Base-by-base conservation (phyloP, 2,113 vertebrate species). In the Entosphenus tridentatus region DNA sequence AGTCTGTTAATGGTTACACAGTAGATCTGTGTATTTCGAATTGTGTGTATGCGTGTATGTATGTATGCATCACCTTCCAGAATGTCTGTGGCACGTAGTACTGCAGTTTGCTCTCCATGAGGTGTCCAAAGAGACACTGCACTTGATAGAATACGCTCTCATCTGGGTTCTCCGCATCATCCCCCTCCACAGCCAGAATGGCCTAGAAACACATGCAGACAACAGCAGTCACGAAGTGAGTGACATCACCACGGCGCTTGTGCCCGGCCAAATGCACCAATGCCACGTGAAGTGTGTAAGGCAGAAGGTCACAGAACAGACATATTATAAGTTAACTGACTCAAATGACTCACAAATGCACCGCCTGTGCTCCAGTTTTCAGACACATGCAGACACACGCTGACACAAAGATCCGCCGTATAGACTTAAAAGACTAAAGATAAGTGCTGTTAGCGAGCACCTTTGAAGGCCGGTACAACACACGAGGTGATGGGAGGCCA, bases 11-110 rank as follows among this genome's bases (percentile, higher is more conserved):
- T 39, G 39, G 39, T 39, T 39, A 39, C 39, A 39, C 39, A 39
- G 39, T 39, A 5, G 39, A 39, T 39, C 39, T 39, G 39, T 39
- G 39, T 7, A 39, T 39, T 39, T 39, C 4, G 5, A 39, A 39
- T 39, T 39, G 39, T 39, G 39, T 39, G 39, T 39, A 39, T 39
- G 39, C 39, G 39, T 39, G 39, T 39, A 39, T 39, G 39, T 39
- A 39, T 39, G 39, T 39, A 39, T 39, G 39, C 39, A 39, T 39
- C 81, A 95, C 93, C 92, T 97, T 97, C 93, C 93, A 98, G 69
- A 98, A 97, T 77, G 89, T 97, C 77, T 96, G 92, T 16, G 92
- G 93, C n/a, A 97, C 80, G 1, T 98, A 97, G 81, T 97, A 97
- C 69, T 98, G 93, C 68, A 98, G 79, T 71, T 96, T 96, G 83